Percentiles rank a stretch among this genome's conserved stretches.
phyloP scores from a whole-genome alignment of 1,140 invertebrate species.

The Parasteatoda tepidariorum region DNA sequence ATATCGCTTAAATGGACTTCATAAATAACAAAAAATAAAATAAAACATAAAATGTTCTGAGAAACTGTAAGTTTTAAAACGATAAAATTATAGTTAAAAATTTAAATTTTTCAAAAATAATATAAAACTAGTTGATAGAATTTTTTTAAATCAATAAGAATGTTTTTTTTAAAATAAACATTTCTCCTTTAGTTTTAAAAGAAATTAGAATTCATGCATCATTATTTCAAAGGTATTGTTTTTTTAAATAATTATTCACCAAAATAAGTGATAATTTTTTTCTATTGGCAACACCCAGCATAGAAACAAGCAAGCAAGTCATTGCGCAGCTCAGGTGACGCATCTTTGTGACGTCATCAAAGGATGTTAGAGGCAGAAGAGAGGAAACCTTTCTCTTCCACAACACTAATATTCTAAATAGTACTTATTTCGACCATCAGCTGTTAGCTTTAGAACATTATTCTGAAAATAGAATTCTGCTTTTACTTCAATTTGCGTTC shows the following conservation, averaged over 20 bases:
- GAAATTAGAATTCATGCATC: too few species aligned
- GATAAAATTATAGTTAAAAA: too few species aligned
- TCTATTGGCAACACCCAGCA: neutral
- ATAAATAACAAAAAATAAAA: too few species aligned
- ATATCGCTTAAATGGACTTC: too few species aligned
- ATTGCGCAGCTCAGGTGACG: constrained; percentile 25
- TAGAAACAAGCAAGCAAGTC: constrained; percentile 32
- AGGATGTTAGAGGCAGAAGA: constrained; percentile 31
- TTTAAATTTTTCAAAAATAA: too few species aligned
- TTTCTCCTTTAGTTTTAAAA: too few species aligned
- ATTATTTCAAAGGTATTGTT: neutral
- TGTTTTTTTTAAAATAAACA: too few species aligned
- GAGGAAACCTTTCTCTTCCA: constrained; percentile 8
- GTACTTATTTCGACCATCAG: constrained; percentile 13
- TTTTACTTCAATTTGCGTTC: neutral
- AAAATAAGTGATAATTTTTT: neutral
- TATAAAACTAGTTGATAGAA: too few species aligned
- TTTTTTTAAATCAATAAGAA: too few species aligned
- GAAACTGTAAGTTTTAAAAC: too few species aligned
- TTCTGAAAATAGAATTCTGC: neutral
- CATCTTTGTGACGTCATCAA: constrained; percentile 18
- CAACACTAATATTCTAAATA: constrained; percentile 2
- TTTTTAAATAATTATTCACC: neutral
- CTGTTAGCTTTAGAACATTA: neutral
- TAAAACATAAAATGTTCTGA: too few species aligned